Conservation (phyloP, 2,888 invertebrate species). For the Acronicta leporina region DNA sequence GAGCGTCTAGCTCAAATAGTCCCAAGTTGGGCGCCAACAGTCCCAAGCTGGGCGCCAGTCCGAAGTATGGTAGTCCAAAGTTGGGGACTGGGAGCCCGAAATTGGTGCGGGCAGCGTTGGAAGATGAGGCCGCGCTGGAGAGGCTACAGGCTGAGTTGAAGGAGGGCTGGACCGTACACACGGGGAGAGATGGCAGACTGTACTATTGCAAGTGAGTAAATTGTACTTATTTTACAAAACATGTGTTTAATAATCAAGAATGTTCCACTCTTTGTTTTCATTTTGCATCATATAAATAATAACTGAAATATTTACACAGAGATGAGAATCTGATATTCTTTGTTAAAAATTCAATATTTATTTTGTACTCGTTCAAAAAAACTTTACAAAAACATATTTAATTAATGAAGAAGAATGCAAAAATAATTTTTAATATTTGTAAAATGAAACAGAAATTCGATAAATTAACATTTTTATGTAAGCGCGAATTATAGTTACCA, state of each 20-base stretch:
- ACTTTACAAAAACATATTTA: too few relatives aligned
- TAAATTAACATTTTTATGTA: too few relatives aligned
- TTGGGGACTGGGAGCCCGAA: conserved; percentile 84
- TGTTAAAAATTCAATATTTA: too few relatives aligned
- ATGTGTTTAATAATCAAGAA: too few relatives aligned
- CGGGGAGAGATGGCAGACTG: conserved; percentile 93
- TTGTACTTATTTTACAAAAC: background rate
- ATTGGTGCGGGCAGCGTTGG: conserved; percentile 68
- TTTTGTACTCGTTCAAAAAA: too few relatives aligned
- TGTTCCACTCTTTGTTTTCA: background rate
- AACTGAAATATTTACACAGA: background rate
- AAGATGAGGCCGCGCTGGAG: conserved; percentile 86
- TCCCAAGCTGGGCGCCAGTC: conserved; percentile 76
- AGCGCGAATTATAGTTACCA: too few relatives aligned
- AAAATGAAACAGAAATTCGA: too few relatives aligned
- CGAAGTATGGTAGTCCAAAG: conserved; percentile 80
- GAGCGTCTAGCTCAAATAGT: conserved; percentile 68
- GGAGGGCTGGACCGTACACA: conserved; percentile 94
- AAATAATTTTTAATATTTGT: too few relatives aligned
- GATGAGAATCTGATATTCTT: too few relatives aligned
- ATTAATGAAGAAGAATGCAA: too few relatives aligned
- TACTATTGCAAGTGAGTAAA: conserved; percentile 97
- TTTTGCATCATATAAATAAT: conserved; percentile 4
- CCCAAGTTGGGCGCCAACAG: conserved; percentile 63
- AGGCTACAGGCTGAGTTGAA: conserved; percentile 90